phyloP scores from a whole-genome alignment of 2,797 vertebrate genomes.

The Lepidocolaptes lacrymiger region DNA sequence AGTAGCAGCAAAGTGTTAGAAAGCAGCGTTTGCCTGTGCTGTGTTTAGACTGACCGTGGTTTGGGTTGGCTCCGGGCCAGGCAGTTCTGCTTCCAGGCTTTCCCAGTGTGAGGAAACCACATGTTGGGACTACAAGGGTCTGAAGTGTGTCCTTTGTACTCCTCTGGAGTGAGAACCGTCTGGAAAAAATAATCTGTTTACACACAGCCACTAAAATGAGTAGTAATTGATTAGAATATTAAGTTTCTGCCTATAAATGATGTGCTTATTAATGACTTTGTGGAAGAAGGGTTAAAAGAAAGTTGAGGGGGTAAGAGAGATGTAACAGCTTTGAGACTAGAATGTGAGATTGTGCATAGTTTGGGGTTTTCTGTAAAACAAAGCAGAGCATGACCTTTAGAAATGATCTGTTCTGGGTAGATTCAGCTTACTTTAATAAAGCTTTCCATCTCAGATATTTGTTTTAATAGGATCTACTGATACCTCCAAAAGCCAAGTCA shows the following conservation, averaged over 20 bases:
- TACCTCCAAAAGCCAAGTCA: background rate
- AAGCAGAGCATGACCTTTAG: background rate
- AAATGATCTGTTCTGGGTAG: background rate
- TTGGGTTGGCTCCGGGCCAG: conserved; percentile 72
- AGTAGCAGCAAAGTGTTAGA: conserved; percentile 72
- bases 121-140: conserved; percentile 29
- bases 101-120: conserved; percentile 63
- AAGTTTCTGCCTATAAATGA: background rate
- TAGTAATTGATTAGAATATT: background rate
- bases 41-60: conserved; percentile 67
- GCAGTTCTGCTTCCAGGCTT: conserved; percentile 43
- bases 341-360: background rate
- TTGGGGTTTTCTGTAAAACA: background rate
- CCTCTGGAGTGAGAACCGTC: background rate
- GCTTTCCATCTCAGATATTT: background rate
- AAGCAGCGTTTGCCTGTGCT: conserved; percentile 28
- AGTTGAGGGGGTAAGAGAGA: background rate
- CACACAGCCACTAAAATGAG: background rate
- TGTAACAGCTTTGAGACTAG: background rate
- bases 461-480: background rate
- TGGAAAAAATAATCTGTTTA: background rate
- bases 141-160: conserved; percentile 72
- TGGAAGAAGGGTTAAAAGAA: background rate
- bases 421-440: background rate
- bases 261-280: background rate